phyloP scores from a whole-genome alignment of 2,888 invertebrate species.

The Chrysomela aeneicollis region DNA sequence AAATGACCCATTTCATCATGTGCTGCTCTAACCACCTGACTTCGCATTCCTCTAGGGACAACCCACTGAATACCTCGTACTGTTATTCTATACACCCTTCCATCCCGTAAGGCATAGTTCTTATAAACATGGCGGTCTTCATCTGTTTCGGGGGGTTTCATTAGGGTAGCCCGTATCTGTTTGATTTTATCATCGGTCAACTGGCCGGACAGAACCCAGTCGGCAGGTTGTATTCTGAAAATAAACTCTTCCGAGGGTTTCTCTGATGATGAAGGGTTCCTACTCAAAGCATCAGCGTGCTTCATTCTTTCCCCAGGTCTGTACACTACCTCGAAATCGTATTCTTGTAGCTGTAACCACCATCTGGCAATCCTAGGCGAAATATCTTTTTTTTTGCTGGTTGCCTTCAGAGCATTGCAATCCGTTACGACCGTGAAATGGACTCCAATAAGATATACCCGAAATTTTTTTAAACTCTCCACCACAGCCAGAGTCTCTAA shows the following conservation, averaged over 20 bases:
- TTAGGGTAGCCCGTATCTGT: constrained; percentile 22
- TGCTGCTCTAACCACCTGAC: too few relatives aligned
- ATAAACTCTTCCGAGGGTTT: background rate
- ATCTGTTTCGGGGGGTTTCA: constrained; percentile 29
- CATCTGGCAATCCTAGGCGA: constrained; percentile 42
- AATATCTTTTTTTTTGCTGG: constrained; percentile 47
- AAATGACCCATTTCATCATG: too few relatives aligned
- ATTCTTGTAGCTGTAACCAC: too few relatives aligned
- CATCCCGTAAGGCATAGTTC: too few relatives aligned
- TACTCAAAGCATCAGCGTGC: constrained; percentile 44
- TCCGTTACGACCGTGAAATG: constrained; percentile 49
- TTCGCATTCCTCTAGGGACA: too few relatives aligned
- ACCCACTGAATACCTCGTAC: too few relatives aligned
- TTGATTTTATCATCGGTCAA: constrained; percentile 25
- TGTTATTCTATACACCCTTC: too few relatives aligned
- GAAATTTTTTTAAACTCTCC: constrained; percentile 43
- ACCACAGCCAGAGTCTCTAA: constrained; percentile 4
- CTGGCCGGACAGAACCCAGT: too few relatives aligned
- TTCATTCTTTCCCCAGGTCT: constrained; percentile 37
- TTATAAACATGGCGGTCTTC: constrained; percentile 23
- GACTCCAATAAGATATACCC: constrained; percentile 50
- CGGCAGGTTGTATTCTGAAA: constrained; percentile 21
- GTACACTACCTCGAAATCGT: too few relatives aligned
- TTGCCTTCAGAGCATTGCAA: constrained; percentile 19
- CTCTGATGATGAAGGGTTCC: constrained; percentile 33